Evolutionary conservation across 2,113 vertebrate species (phyloP).

Genomic region (Clarias batrachus): DNA sequence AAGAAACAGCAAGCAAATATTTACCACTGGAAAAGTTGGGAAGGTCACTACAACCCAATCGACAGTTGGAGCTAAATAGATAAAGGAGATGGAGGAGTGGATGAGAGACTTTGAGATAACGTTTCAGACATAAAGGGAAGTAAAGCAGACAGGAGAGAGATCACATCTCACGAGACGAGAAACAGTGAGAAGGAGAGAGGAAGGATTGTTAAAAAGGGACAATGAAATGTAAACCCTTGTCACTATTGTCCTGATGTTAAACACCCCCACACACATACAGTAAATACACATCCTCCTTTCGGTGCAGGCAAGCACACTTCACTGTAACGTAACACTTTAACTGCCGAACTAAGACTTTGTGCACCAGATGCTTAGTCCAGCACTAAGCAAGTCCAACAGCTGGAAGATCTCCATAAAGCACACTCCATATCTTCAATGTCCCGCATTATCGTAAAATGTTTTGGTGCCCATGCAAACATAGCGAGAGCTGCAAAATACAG

Average conservation of each 20-base stretch:
- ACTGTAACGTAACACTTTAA: constrained; percentile 6
- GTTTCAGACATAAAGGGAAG: constrained; percentile 19
- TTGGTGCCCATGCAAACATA: background rate
- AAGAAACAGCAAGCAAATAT: background rate
- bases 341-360: background rate
- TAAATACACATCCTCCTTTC: background rate
- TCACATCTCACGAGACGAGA: background rate
- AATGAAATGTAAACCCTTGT: background rate
- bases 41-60: background rate
- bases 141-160: constrained; percentile 9
- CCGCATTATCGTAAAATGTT: background rate
- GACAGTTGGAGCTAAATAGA: background rate
- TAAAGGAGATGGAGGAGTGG: background rate
- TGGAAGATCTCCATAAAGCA: constrained; percentile 11
- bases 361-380: background rate
- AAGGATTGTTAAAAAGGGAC: background rate
- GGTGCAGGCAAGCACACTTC: background rate
- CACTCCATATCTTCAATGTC: background rate
- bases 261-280: background rate
- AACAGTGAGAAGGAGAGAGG: background rate
- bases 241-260: background rate
- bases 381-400: background rate
- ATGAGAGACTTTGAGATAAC: background rate
- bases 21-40: background rate
- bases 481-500: background rate